Percentiles rank a stretch among this genome's conserved stretches.
phyloP scores from a whole-genome alignment of 2,888 invertebrate species.

The Callimorpha dominula region DNA sequence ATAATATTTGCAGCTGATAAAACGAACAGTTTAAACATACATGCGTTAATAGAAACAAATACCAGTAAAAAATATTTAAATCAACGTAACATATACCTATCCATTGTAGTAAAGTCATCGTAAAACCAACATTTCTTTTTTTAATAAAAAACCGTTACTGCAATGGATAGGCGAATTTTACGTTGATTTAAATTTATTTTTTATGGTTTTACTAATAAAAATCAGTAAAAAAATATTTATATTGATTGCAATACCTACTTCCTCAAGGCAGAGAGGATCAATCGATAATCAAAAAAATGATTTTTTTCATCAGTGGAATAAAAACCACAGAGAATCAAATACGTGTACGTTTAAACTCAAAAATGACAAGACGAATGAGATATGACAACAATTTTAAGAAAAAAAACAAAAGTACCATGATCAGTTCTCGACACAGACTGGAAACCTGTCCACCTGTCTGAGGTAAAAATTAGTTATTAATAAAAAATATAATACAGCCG shows the following conservation, averaged over 20 bases:
- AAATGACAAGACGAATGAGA: conserved; percentile 35
- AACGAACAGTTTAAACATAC: conserved; percentile 6
- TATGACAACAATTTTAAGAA: conserved; percentile 36
- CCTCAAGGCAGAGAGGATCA: neutral
- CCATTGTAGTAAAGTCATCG: neutral
- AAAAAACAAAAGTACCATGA: conserved; percentile 71
- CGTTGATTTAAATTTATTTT: no score
- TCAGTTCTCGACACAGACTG: conserved; percentile 72
- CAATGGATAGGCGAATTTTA: no score
- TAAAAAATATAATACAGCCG: conserved; percentile 23
- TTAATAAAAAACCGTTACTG: no score
- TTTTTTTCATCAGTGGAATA: neutral
- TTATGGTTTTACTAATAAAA: no score
- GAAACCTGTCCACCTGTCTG: conserved; percentile 78
- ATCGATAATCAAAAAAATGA: neutral
- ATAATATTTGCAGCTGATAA: neutral
- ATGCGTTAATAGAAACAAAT: neutral
- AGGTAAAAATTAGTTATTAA: conserved; percentile 77
- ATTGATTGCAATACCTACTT: neutral
- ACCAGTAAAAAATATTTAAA: neutral
- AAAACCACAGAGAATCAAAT: conserved; percentile 4
- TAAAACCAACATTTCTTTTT: no score
- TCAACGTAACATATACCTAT: neutral
- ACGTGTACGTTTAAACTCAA: conserved; percentile 38
- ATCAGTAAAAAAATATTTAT: neutral